phyloP scores from a whole-genome alignment of 2,888 invertebrate species.

The Conomelus anceps region DNA sequence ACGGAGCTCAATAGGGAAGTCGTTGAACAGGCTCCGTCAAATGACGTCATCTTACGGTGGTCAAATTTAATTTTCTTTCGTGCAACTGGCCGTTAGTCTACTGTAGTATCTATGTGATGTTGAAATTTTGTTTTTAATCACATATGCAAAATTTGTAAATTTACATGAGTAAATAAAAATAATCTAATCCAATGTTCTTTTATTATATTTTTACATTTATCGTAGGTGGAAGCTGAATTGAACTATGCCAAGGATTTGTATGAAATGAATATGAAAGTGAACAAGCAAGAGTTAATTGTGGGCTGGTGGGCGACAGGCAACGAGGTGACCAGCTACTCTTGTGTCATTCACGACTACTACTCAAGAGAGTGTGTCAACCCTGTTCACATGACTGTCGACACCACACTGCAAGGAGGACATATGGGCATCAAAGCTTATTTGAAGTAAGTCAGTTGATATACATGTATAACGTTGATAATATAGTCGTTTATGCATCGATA shows the following conservation, averaged over 20 bases:
- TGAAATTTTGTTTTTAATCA: too few relatives aligned
- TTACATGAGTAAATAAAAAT: too few relatives aligned
- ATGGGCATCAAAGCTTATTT: slow-evolving; percentile 94
- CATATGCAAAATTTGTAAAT: too few relatives aligned
- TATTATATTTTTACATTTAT: neutral
- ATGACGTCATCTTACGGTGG: too few relatives aligned
- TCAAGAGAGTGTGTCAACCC: slow-evolving; percentile 90
- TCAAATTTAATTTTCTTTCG: too few relatives aligned
- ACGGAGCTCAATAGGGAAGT: too few relatives aligned
- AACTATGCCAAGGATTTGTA: slow-evolving; percentile 94
- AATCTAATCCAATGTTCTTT: too few relatives aligned
- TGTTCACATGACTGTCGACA: slow-evolving; percentile 92
- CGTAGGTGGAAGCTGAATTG: slow-evolving; percentile 89
- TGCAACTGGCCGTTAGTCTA: too few relatives aligned
- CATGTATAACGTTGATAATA: too few relatives aligned
- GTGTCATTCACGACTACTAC: slow-evolving; percentile 96
- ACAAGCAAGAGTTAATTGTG: slow-evolving; percentile 85
- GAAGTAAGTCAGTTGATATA: slow-evolving; percentile 48
- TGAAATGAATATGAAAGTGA: slow-evolving; percentile 87
- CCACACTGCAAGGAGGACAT: slow-evolving; percentile 74
- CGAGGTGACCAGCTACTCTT: slow-evolving; percentile 95
- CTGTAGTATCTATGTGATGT: too few relatives aligned
- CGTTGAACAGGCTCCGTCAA: too few relatives aligned
- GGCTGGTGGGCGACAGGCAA: slow-evolving; percentile 99
- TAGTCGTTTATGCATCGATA: too few relatives aligned